These are phyloP conservation scores for Reticulitermes speratus DNA, from an alignment of 1,140 invertebrate species.

Conservation along the genomic window DNA sequence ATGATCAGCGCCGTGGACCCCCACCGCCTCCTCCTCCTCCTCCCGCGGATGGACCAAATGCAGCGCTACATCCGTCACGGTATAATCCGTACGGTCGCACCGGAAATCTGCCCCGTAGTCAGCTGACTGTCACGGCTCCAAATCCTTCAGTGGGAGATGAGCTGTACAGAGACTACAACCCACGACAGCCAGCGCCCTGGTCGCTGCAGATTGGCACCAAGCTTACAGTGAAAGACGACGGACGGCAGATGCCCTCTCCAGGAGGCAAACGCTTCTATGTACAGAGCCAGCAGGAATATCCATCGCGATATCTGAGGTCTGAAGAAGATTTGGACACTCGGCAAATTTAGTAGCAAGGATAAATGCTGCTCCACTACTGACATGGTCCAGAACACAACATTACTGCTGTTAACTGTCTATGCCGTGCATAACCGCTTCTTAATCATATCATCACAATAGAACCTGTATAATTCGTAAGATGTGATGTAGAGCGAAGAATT, in stretches of 20 bases:
- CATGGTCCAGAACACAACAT: too few relatives aligned
- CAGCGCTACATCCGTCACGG: background rate
- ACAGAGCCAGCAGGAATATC: slow-evolving; percentile 29
- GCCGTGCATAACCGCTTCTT: too few relatives aligned
- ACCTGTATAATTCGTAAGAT: too few relatives aligned
- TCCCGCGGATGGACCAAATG: background rate
- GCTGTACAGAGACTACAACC: slow-evolving; percentile 37
- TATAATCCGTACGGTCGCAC: background rate
- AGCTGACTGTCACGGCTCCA: slow-evolving; percentile 32
- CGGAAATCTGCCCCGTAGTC: slow-evolving; percentile 37
- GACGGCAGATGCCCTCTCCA: slow-evolving; percentile 35
- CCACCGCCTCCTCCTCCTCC: background rate
- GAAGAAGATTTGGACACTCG: background rate
- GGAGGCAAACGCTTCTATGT: slow-evolving; percentile 39
- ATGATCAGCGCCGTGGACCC: background rate
- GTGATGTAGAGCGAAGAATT: too few relatives aligned
- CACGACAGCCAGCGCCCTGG: slow-evolving; percentile 43
- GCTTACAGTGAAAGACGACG: slow-evolving; percentile 51
- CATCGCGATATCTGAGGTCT: slow-evolving; percentile 1
- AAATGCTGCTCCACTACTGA: too few relatives aligned
- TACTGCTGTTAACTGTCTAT: too few relatives aligned
- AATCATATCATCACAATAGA: too few relatives aligned
- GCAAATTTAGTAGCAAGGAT: background rate
- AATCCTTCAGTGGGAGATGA: slow-evolving; percentile 38
- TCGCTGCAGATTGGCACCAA: slow-evolving; percentile 50